Conservation (phyloP, 2,113 vertebrate species). For the Lepisosteus osseus region DNA sequence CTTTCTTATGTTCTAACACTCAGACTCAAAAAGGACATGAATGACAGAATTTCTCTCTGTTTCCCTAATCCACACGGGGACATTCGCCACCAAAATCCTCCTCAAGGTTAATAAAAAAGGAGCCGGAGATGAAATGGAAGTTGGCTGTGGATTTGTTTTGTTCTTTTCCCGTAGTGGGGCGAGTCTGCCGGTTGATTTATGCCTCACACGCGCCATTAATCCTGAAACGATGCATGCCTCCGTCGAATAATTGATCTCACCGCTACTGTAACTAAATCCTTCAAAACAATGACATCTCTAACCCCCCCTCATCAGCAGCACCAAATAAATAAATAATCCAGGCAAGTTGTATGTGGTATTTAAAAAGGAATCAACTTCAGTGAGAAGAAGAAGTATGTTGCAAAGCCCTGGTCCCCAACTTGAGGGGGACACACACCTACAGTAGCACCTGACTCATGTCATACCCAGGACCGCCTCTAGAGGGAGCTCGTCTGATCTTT, state of each 20-base stretch:
- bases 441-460: background rate
- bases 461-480: slow-evolving; percentile 42
- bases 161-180: slow-evolving; percentile 47
- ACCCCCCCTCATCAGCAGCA: slow-evolving; percentile 36
- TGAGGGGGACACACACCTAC: background rate
- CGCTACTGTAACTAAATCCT: slow-evolving; percentile 72
- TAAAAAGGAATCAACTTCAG: background rate
- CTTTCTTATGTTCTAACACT: too few relatives aligned
- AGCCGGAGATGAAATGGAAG: slow-evolving; percentile 49
- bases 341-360: slow-evolving; percentile 7
- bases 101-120: slow-evolving; percentile 58
- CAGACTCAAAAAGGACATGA: too few relatives aligned
- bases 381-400: background rate
- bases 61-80: too few relatives aligned
- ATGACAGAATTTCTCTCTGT: too few relatives aligned
- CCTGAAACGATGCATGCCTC: slow-evolving; percentile 62
- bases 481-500: slow-evolving; percentile 43
- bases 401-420: background rate
- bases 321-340: background rate
- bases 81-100: slow-evolving; percentile 34
- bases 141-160: slow-evolving; percentile 49
- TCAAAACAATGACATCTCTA: slow-evolving; percentile 63
- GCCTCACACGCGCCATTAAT: slow-evolving; percentile 66
- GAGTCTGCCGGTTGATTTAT: slow-evolving; percentile 65
- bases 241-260: slow-evolving; percentile 71